Base-by-base conservation (phyloP, 2,888 invertebrate species). In the Agonopterix alstromeriana region DNA sequence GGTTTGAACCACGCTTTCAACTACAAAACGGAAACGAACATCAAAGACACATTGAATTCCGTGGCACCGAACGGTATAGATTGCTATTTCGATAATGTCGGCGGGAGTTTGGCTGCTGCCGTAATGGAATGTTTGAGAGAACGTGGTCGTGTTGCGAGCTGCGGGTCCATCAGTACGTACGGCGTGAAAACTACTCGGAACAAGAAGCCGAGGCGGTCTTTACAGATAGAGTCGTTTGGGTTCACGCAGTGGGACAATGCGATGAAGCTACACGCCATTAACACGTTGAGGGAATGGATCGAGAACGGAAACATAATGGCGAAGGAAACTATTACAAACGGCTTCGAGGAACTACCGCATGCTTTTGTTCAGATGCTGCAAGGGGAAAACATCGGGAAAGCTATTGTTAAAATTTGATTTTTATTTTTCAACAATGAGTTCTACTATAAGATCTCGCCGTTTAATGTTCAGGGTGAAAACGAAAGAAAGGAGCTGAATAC, bases 41-140 rank as follows among this genome's bases (percentile, higher is more conserved):
- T 92, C 12, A 73, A 70, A 8, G 50, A 46, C 0, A 66, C 82
- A 27, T 69, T 94, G 48, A 83, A 81, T 49, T 78, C 90, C 67
- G 77, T 75, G 41, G 91, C 92, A 3, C 91, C 92, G 0, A 72
- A 91, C 7, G 93, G 93, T 2, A 76, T 94, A 0, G 93, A 94
- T 63, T 92, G 92, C 57, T 94, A 91, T 64, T 94, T 93, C 65
- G 94, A 94, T 63, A 94, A 93, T 64, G 94, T 93, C 11, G 93
- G 93, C 0, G 93, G 93, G 2, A 85, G 87, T n/a, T 77, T 92
- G 36, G 88, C 90, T 4, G 73, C 76, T 12, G 73, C 61, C 0
- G 88, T 93, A 10, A 70, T 92, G 47, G 72, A 78, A 42, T 89
- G 90, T 53, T 92, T 93, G 93, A 92, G 89, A 36, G 50, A 53